Percentiles rank a stretch among this genome's conserved stretches.
Conservation (phyloP, 2,113 vertebrate genomes). For the Halcyon senegalensis region DNA sequence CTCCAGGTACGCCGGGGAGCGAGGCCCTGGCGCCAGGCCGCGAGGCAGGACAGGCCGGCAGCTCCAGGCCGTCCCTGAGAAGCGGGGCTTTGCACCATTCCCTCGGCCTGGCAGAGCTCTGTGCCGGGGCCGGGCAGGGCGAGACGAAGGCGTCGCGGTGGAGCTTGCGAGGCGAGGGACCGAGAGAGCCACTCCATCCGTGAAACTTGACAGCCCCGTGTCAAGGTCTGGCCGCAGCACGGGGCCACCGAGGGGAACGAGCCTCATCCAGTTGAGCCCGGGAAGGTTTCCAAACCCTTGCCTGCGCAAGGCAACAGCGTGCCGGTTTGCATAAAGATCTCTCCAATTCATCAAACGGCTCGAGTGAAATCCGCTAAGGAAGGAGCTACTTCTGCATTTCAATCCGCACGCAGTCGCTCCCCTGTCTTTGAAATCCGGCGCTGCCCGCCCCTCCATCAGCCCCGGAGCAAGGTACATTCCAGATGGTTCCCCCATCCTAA, state of each 20-base stretch:
- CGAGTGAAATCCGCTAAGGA: neutral
- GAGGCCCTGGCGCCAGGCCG: neutral
- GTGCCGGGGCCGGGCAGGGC: accelerated
- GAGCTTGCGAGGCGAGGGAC: neutral
- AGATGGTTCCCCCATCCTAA: slow-evolving; percentile 62
- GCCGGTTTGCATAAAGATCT: slow-evolving; percentile 37
- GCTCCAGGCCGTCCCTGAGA: neutral
- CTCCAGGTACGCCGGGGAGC: neutral
- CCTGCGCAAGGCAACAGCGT: neutral
- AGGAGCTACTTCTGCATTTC: neutral
- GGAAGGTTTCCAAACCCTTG: slow-evolving; percentile 20
- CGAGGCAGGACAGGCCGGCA: neutral
- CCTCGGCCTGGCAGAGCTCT: neutral
- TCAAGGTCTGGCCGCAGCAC: neutral
- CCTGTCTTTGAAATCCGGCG: neutral
- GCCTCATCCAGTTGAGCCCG: neutral
- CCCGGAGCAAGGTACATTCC: slow-evolving; percentile 56
- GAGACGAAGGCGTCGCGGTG: accelerated
- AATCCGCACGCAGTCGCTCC: neutral
- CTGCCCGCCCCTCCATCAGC: slow-evolving; percentile 10
- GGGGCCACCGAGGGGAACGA: neutral
- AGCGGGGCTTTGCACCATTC: accelerated
- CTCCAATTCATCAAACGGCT: slow-evolving; percentile 21
- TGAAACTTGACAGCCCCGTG: neutral
- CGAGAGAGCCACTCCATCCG: accelerated